Base-by-base conservation (phyloP, 2,888 invertebrate species). In the Leptinotarsa peninsularis region DNA sequence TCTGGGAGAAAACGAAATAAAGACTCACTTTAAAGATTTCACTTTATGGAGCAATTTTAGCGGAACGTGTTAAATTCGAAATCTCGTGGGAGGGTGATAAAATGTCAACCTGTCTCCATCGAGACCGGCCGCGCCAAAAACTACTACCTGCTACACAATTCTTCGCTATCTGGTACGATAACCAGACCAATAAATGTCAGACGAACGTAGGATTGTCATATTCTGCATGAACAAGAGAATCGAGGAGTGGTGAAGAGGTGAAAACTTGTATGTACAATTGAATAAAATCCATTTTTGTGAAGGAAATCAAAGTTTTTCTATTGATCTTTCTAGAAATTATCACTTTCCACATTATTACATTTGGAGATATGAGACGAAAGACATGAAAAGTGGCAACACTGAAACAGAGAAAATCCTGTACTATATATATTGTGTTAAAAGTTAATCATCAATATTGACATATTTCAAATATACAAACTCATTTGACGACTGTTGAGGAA, bases 51-150 rank as follows among this genome's bases (percentile, higher is more conserved):
- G 71, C 67, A 33, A 60, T 58, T 67, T 67, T 67, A 75, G 67
- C 70, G 66, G 66, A 72, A 75, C 72, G 75, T 71, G 75, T 75
- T 69, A 69, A 75, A 74, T 67, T 66, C 60, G 66, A 72, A 58
- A 66, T 72, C 56, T 68, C 58, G 75, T 75, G 56, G 75, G 76
- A 73, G 73, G 73, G 67, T 49, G 67, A 73, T 76, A 73, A 76
- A 76, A 71, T 67, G 73, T 52, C 76, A 73, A 73, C 76, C 71
- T 76, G 76, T 76, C 66, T 70, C 71, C 69, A 50, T 27, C 49
- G 33, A 72, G 52, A 69, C 68, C 60, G 50, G 74, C 43, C 69
- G 43, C 52, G 21, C 50, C 67, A 60, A 72, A 75, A 68, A 66
- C 72, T 66, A 68, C 72, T 76, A 73, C 70, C 73, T 76, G 68